Base-by-base conservation (phyloP, 2,797 vertebrate genomes). In the Clarias pachynema region DNA sequence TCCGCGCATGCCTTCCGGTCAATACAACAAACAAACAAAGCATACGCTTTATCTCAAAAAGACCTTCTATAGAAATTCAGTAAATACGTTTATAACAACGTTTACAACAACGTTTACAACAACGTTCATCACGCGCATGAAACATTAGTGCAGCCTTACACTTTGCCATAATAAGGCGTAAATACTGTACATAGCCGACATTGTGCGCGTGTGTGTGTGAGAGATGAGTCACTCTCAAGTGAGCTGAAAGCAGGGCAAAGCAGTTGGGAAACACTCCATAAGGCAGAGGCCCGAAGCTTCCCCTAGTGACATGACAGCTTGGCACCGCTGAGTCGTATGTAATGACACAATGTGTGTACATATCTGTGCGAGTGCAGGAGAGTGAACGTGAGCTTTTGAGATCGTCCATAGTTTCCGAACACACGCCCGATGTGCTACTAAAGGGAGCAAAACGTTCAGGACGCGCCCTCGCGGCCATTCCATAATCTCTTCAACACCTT, bases 261-360 rank as follows among this genome's bases (percentile, higher is more conserved):
- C 65, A 14, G 56, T 80, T 69, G 65, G 81, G 83, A 84, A 89
- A 82, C 44, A 68, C 83, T 84, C 62, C 83, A 86, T 57, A 78
- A 88, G 79, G 74, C 79, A 85, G 84, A 56, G 12, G 81, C 63
- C 65, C 66, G 40, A 79, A 79, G 85, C 81, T 79, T 87, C 29
- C 85, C 37, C 79, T 65, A 65, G 79, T 85, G 89, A 89, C 86
- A 79, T 83, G 87, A 91, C 87, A 88, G 87, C 88, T 87, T 87
- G 86, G 79, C 66, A 87, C 83, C 85, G 83, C 86, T 85, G 87
- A 84, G 84, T 77, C 69, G 83, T 83, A 84, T 84, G 87, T 87
- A 89, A 89, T 85, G 82, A 77, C 81, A 87, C 66, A 65, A 78
- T 85, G 82, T 81, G 87, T 84, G 82, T 87, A 53, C 49, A 53